A percentile compares a stretch with the other conserved stretches of the same genome.
Evolutionary conservation across 92 coral and sea anemone genomes (phyloP).

Genomic region (Bergia sp.): DNA sequence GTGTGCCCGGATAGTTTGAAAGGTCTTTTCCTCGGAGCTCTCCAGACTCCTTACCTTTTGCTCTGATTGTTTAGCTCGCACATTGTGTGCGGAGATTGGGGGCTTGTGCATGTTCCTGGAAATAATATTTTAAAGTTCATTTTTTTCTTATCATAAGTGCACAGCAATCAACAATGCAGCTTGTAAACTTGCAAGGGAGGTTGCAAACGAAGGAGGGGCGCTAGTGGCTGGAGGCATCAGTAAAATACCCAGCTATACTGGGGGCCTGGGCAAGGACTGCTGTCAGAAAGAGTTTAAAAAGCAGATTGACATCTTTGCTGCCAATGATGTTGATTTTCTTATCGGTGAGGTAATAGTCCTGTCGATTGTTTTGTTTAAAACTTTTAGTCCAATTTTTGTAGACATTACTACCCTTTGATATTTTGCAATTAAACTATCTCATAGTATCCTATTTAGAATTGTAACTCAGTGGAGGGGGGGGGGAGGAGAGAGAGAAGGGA

Average conservation of each 20-base stretch:
- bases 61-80: no score
- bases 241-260: not conserved
- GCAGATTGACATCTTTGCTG: not conserved
- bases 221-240: slow-evolving; percentile 6
- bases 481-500: no score
- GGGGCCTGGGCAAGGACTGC: slow-evolving; percentile 9
- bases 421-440: no score
- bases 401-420: no score
- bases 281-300: slow-evolving; percentile 21
- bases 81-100: no score
- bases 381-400: not conserved
- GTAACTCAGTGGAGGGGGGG: no score
- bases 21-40: no score
- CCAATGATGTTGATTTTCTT: slow-evolving; percentile 10
- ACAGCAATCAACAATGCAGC: slow-evolving; percentile 15
- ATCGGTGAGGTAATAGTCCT: slow-evolving; percentile 8
- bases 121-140: no score
- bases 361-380: not conserved
- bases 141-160: not conserved
- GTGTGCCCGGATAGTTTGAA: no score
- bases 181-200: slow-evolving; percentile 26
- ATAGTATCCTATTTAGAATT: no score
- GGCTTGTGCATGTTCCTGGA: not conserved
- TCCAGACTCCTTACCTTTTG: no score
- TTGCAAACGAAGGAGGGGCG: slow-evolving; percentile 15